phyloP scores from a whole-genome alignment of 2,888 invertebrate species.

The Zygothrica quintamaculata region DNA sequence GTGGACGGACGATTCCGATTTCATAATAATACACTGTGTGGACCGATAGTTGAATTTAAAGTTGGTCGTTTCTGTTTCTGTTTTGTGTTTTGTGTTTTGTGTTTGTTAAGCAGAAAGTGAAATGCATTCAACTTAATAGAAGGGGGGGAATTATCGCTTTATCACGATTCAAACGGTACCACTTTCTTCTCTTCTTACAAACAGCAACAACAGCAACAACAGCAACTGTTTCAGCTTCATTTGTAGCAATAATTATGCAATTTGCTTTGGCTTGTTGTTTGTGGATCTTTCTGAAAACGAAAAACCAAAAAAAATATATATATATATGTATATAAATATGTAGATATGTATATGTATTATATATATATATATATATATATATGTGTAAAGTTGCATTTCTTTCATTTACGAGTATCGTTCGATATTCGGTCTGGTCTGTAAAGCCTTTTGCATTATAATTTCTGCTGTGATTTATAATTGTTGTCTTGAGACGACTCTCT shows the following conservation, averaged over 20 bases:
- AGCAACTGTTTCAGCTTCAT: slow-evolving; percentile 60
- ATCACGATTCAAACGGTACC: slow-evolving; percentile 80
- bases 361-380: too few species aligned
- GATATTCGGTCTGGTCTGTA: too few species aligned
- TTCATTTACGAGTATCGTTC: slow-evolving; percentile 14
- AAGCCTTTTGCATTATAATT: slow-evolving; percentile 66
- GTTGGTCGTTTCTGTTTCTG: slow-evolving; percentile 34
- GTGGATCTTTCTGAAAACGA: slow-evolving; percentile 29
- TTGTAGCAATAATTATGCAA: slow-evolving; percentile 79
- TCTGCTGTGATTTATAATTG: slow-evolving; percentile 68
- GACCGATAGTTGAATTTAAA: slow-evolving; percentile 37
- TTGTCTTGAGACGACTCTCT: slow-evolving; percentile 27
- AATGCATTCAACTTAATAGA: slow-evolving; percentile 61
- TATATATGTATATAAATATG: too few species aligned
- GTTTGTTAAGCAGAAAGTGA: slow-evolving; percentile 73
- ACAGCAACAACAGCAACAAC: background rate
- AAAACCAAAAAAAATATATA: background rate
- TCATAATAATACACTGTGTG: slow-evolving; percentile 67
- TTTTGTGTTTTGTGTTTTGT: slow-evolving; percentile 38
- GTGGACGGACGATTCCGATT: slow-evolving; percentile 56
- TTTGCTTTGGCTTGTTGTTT: slow-evolving; percentile 59
- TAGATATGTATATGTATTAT: too few species aligned
- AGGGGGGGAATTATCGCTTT: slow-evolving; percentile 69
- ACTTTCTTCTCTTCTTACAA: slow-evolving; percentile 60
- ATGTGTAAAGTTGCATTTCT: slow-evolving; percentile 46